These are phyloP conservation scores for Chironomus striatipennis DNA, from an alignment of 1,140 invertebrate species.

Conservation along the genomic window DNA sequence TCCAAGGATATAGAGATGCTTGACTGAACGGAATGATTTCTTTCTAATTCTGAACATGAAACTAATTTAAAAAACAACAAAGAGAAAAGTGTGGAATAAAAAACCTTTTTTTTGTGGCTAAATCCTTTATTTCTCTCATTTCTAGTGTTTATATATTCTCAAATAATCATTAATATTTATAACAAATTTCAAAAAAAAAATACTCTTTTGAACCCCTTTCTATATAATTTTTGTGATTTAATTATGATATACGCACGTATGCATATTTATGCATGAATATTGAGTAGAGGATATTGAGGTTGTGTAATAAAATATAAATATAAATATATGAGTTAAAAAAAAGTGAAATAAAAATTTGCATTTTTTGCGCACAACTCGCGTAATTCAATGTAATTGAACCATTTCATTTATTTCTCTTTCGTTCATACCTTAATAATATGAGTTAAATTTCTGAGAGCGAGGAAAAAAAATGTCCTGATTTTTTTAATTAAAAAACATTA, in stretches of 20 bases:
- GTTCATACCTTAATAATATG: too few relatives aligned
- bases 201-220: background rate
- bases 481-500: slow-evolving; percentile 21
- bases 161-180: slow-evolving; percentile 15
- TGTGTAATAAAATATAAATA: background rate
- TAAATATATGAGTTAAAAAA: background rate
- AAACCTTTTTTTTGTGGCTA: background rate
- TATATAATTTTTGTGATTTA: slow-evolving; percentile 2
- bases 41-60: background rate
- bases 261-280: slow-evolving; percentile 10
- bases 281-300: background rate
- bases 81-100: background rate
- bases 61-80: background rate
- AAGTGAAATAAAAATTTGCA: background rate
- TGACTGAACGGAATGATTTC: background rate
- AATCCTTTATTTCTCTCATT: background rate
- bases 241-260: background rate
- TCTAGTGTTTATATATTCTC: background rate
- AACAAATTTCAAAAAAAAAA: background rate
- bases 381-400: background rate
- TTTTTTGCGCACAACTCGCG: background rate
- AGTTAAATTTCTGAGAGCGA: background rate
- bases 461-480: background rate
- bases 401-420: background rate
- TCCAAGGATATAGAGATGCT: background rate